Conservation (phyloP, 2,797 vertebrate species). For the Chloroceryle amazona region DNA sequence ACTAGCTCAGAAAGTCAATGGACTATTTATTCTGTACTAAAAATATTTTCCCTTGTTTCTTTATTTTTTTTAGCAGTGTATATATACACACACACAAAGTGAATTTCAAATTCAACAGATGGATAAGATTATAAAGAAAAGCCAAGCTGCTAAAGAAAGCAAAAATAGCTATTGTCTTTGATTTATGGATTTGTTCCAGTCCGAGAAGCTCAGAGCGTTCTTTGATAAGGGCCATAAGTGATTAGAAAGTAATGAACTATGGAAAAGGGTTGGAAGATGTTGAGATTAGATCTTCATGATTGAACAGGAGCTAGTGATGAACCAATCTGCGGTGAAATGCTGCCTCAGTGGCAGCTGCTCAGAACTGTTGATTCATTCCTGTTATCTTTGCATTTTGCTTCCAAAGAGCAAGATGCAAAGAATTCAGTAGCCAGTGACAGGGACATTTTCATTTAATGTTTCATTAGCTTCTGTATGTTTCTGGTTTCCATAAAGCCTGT, state of each 20-base stretch:
- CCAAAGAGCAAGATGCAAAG: not conserved
- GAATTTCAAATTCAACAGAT: slow-evolving; percentile 16
- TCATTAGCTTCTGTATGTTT: not conserved
- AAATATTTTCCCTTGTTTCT: not conserved
- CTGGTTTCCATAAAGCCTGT: not conserved
- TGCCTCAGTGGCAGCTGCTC: not conserved
- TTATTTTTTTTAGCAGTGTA: not conserved
- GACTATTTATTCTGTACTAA: not conserved
- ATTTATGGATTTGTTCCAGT: slow-evolving; percentile 75
- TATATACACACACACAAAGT: not conserved
- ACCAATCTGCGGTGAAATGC: slow-evolving; percentile 57
- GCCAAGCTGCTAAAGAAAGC: not conserved
- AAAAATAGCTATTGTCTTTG: slow-evolving; percentile 41
- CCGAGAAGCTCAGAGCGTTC: slow-evolving; percentile 36
- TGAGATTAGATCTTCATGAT: slow-evolving; percentile 66
- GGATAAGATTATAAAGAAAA: not conserved
- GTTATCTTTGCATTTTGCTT: slow-evolving; percentile 31
- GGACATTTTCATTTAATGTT: not conserved
- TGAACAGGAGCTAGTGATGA: slow-evolving; percentile 38
- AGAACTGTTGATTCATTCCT: slow-evolving; percentile 36
- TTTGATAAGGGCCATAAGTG: slow-evolving; percentile 46
- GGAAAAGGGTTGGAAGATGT: slow-evolving; percentile 52
- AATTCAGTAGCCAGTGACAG: not conserved
- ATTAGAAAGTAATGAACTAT: slow-evolving; percentile 73
- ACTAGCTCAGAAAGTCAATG: not conserved